Evolutionary conservation across 2,888 invertebrate species (phyloP), one percentile per base, ranked within the genome.

Genomic region (Microctonus brassicae): DNA sequence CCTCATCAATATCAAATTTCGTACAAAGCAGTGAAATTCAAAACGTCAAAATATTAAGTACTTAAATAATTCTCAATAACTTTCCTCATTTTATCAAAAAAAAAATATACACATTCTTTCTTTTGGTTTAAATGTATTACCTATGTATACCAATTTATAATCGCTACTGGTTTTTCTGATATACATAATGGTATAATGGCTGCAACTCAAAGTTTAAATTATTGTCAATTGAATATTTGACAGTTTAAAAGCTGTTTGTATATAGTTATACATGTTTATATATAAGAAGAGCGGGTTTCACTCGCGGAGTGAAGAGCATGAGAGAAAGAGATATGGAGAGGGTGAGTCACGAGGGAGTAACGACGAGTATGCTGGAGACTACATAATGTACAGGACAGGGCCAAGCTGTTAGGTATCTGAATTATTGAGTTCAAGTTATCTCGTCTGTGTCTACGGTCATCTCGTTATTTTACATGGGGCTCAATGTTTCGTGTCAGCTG

Each of bases 401-500:
- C 87, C 86, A 87, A 87, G 87, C 87, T 87, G 86, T 87, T 87
- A 87, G 85, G 83, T 84, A 77, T 74, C 82, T 87, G 86, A 86
- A 87, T 87, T 87, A 87, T 87, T 87, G 82, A 87, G 76, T 66
- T 78, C 81, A 78, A 83, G 84, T 86, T 87, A 86, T 85, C 86
- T 85, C 87, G 79, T 84, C 83, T 84, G 82, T 83, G 83, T 47
- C 81, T 83, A 84, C 82, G 86, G 84, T 86, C 86, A 83, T 86
- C 84, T 86, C 83, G 85, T 86, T 85, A 86, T 83, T 86, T 84
- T 83, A 84, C 83, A 84, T 81, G 78, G 70, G 80, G 80, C 80
- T 81, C 53, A 24, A 52, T 47, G n/a, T 17, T 60, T n/a, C 22
- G 26, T 58, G 22, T 77, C 79, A 66, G 72, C 77, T 78, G n/a